A percentile compares a stretch with the other conserved stretches of the same genome.
Evolutionary conservation across 2,797 vertebrate species (phyloP).

Genomic region (Xerus rutilus): DNA sequence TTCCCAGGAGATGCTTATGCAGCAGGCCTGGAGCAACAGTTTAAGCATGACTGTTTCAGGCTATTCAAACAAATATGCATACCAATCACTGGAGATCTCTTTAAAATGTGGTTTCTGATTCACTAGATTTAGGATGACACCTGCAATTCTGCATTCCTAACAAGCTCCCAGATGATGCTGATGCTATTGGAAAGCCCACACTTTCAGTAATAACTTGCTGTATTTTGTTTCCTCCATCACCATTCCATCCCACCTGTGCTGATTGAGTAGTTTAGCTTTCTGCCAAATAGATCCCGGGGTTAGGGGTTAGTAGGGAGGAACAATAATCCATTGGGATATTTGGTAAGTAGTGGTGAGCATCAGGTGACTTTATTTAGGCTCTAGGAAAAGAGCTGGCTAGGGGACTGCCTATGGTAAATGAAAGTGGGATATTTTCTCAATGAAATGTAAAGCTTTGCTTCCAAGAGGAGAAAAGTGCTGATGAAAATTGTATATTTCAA

Average conservation of each 20-base stretch:
- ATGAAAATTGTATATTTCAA: constrained; percentile 24
- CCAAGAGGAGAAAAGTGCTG: background rate
- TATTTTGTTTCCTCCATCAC: background rate
- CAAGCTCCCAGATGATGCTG: background rate
- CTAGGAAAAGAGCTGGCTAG: background rate
- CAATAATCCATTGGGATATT: background rate
- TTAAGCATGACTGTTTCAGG: background rate
- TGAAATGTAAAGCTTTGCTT: constrained; percentile 14
- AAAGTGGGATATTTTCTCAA: constrained; percentile 28
- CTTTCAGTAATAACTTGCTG: background rate
- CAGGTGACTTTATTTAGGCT: background rate
- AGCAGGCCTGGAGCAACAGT: background rate
- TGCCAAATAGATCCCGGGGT: background rate
- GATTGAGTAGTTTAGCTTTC: background rate
- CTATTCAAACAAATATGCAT: background rate
- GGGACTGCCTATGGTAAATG: background rate
- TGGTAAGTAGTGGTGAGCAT: background rate
- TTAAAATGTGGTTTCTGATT: background rate
- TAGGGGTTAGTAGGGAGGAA: background rate
- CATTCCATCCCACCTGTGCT: background rate
- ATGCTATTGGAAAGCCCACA: background rate
- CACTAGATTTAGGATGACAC: background rate
- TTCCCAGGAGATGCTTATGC: background rate
- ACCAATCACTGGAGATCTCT: background rate
- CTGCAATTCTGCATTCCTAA: background rate